Conservation (phyloP, 2,113 vertebrate genomes). For the Gavia stellata region DNA sequence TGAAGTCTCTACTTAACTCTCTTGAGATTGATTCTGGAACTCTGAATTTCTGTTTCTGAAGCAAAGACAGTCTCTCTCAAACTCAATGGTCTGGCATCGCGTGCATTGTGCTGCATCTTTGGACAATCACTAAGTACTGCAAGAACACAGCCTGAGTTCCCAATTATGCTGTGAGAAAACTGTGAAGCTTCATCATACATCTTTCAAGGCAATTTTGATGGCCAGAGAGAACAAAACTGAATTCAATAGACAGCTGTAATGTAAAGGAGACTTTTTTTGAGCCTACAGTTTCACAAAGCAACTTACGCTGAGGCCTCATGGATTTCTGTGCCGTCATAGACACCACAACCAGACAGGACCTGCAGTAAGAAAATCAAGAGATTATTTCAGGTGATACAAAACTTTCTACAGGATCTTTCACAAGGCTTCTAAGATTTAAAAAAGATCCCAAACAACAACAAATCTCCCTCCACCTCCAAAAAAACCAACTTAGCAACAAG, state of each 20-base stretch:
- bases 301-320: conserved; percentile 89
- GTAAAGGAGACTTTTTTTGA: background rate
- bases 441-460: background rate
- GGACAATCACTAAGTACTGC: background rate
- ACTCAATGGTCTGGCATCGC: background rate
- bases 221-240: background rate
- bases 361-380: conserved; percentile 24
- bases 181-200: background rate
- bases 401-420: background rate
- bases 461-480: background rate
- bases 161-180: background rate
- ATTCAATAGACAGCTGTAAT: background rate
- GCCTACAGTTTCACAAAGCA: background rate
- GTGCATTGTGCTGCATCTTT: background rate
- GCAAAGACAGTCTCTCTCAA: background rate
- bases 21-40: background rate
- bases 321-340: conserved; percentile 86
- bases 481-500: background rate
- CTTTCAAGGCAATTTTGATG: background rate
- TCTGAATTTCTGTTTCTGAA: background rate
- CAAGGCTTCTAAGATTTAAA: background rate
- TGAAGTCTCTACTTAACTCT: background rate
- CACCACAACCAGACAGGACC: conserved; percentile 87
- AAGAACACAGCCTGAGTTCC: background rate
- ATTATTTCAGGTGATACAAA: background rate